Evolutionary conservation across 1,140 invertebrate genomes (phyloP).

Genomic region (Drosophila mojavensis): DNA sequence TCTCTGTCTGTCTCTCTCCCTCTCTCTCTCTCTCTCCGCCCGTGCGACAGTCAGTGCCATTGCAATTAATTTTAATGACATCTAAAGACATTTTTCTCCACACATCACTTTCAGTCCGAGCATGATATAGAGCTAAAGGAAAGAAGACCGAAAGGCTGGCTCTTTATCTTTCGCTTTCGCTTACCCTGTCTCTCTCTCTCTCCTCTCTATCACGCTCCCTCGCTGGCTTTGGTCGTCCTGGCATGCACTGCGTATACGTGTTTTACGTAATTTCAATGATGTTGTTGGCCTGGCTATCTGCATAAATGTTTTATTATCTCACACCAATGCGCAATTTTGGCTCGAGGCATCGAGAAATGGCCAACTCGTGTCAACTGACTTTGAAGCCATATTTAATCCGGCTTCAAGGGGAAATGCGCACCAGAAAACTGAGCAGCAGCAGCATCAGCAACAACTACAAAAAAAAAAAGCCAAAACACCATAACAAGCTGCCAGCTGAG

Average conservation of each 20-base stretch:
- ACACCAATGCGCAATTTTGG: constrained; percentile 57
- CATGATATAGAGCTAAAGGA: background rate
- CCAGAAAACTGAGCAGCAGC: constrained; percentile 38
- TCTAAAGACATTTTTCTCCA: constrained; percentile 66
- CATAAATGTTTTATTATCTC: constrained; percentile 81
- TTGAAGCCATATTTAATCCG: constrained; percentile 81
- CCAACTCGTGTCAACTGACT: constrained; percentile 80
- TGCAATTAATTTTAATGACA: constrained; percentile 76
- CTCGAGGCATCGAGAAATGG: constrained; percentile 67
- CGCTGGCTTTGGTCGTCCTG: background rate
- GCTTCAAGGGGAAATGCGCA: constrained; percentile 68
- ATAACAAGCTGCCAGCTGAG: constrained; percentile 45
- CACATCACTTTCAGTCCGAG: constrained; percentile 6
- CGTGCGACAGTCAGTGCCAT: constrained; percentile 2
- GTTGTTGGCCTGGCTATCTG: constrained; percentile 63
- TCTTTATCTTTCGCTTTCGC: background rate
- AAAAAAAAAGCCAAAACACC: constrained; percentile 33
- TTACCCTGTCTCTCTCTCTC: background rate
- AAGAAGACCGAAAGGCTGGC: background rate
- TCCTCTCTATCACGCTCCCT: background rate
- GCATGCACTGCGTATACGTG: constrained; percentile 46
- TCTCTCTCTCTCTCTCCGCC: too few relatives aligned
- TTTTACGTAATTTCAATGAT: constrained; percentile 75
- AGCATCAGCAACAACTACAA: constrained; percentile 3
- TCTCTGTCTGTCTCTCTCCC: background rate